Evolutionary conservation across 1,140 invertebrate genomes (phyloP), one percentile per base, ranked within the genome.

Genomic region (Lasaia peninsularis): DNA sequence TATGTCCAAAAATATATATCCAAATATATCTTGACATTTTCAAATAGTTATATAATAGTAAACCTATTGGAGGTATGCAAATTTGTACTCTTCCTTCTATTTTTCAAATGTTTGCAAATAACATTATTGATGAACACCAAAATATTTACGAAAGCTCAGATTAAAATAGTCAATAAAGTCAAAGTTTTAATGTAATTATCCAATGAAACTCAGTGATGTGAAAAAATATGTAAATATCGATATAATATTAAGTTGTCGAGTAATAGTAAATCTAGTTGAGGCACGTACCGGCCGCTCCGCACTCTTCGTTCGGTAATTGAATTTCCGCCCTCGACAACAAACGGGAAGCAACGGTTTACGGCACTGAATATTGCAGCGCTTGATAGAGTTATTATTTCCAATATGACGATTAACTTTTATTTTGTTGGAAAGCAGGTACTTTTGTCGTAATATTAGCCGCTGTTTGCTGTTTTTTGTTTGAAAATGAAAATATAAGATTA

Each of bases 291-390:
- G 35, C n/a, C 60, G 63, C 58, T 65, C 65, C 69, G 82, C 69
- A 80, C 82, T 82, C 78, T 80, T 80, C 66, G 78, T 58, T 60
- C 65, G 57, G 62, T 86, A 86, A 83, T 86, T 83, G 76, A 80
- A 78, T 86, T 83, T 82, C 77, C 78, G 72, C 66, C 63, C 67
- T 67, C 73, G 69, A 69, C 78, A 80, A 70, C 80, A 78, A 81
- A 80, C 78, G 75, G 78, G 78, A 83, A 80, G 75, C 67, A 69
- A 60, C 62, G 69, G 66, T 70, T 71, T 62, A 67, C 68, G 65
- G 60, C 18, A 44, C 37, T 78, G 74, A 74, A 81, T 75, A 81
- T 77, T 78, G 75, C 72, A 76, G 73, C 63, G 69, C 60, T 51
- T 69, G 67, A 76, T 76, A 65, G 65, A 76, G 71, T 80, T 82